phyloP scores from a whole-genome alignment of 30 jellyfish, hydroid and myxozoan species.

The Phacellophora camtschatica region DNA sequence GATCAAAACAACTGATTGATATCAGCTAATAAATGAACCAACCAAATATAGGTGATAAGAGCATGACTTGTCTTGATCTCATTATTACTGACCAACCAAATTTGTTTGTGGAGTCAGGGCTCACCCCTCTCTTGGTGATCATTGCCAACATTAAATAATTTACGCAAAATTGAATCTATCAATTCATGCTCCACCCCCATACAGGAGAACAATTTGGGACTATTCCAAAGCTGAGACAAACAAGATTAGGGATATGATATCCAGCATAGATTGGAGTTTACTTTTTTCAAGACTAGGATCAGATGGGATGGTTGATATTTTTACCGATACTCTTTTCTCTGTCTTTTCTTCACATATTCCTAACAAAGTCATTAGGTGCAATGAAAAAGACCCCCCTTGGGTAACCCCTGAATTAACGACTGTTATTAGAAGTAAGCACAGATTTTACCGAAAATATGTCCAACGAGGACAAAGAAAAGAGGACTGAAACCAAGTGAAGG shows the following conservation, averaged over 20 bases:
- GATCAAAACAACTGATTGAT: constrained; percentile 26
- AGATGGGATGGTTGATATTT: constrained; percentile 19
- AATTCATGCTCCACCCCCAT: constrained; percentile 57
- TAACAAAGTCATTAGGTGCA: constrained; percentile 9
- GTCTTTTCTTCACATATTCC: constrained; percentile 12
- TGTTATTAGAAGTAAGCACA: neutral
- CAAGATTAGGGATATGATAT: constrained; percentile 27
- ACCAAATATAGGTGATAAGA: constrained; percentile 29
- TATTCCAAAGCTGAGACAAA: constrained; percentile 30
- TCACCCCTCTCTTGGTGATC: constrained; percentile 49
- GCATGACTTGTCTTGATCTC: constrained; percentile 44
- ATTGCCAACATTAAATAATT: constrained; percentile 21
- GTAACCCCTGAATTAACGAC: neutral
- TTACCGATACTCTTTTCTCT: constrained; percentile 26
- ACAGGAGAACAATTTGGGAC: constrained; percentile 47
- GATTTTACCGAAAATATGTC: neutral
- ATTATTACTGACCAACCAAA: constrained; percentile 29
- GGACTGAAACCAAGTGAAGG: constrained; percentile 16
- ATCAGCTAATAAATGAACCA: constrained; percentile 46
- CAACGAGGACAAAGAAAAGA: constrained; percentile 14
- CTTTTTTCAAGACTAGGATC: constrained; percentile 21
- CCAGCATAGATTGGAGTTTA: constrained; percentile 4
- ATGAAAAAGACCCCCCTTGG: constrained; percentile 17
- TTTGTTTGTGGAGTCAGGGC: constrained; percentile 31
- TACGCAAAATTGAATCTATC: constrained; percentile 20